Evolutionary conservation across 2,797 vertebrate genomes (phyloP).

Genomic region (Gadopsis marmoratus): DNA sequence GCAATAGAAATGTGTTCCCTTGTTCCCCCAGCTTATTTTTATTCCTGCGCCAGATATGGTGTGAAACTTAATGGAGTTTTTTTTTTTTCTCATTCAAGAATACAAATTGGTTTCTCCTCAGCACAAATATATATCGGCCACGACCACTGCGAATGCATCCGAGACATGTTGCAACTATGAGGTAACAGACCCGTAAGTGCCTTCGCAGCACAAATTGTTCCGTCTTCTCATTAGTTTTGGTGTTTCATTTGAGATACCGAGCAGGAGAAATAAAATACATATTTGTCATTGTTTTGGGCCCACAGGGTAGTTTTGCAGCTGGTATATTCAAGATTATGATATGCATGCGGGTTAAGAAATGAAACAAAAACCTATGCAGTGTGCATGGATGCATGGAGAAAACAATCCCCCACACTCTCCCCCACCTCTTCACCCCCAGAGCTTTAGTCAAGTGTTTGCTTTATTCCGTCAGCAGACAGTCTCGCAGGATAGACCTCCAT

Average conservation of each 20-base stretch:
- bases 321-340: constrained; percentile 7
- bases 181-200: constrained; percentile 4
- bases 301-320: constrained; percentile 23
- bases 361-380: constrained; percentile 10
- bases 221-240: constrained; percentile 9
- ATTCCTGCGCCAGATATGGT: constrained; percentile 28
- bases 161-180: constrained; percentile 22
- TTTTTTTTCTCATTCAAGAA: constrained; percentile 20
- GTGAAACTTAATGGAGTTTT: constrained; percentile 24
- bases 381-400: constrained; percentile 19
- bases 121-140: constrained; percentile 32
- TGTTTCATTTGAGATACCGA: constrained; percentile 11
- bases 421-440: constrained; percentile 20
- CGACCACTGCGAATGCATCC: constrained; percentile 18
- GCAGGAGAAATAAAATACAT: background rate
- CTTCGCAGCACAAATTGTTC: constrained; percentile 5
- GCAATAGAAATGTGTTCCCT: constrained; percentile 40
- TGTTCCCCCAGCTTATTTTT: constrained; percentile 43
- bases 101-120: constrained; percentile 40
- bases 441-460: constrained; percentile 64
- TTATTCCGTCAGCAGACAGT: constrained; percentile 43
- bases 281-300: background rate
- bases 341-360: constrained; percentile 11
- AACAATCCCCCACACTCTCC: background rate
- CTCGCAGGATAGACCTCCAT: constrained; percentile 32